Evolutionary conservation across 2,888 invertebrate species (phyloP).

Genomic region (Scaptomyza cyrtandrae): DNA sequence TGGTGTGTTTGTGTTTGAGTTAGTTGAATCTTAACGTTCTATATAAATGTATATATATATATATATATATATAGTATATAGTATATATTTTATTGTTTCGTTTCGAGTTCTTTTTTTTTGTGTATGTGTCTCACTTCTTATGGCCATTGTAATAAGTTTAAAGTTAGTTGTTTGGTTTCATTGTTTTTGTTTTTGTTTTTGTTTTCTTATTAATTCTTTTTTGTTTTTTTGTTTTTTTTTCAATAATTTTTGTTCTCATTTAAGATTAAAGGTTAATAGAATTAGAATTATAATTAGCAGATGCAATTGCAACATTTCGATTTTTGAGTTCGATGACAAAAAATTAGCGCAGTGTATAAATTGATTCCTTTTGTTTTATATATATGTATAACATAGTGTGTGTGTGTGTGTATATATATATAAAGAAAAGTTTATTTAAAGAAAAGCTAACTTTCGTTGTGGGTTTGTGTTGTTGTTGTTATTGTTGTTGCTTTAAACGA

Average conservation of each 20-base stretch:
- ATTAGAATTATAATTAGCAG: slow-evolving; percentile 26
- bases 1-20: slow-evolving; percentile 45
- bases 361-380: slow-evolving; percentile 14
- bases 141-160: slow-evolving; percentile 67
- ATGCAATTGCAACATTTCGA: slow-evolving; percentile 41
- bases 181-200: slow-evolving; percentile 28
- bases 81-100: slow-evolving; percentile 63
- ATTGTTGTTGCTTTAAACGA: slow-evolving; percentile 75
- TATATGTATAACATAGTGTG: slow-evolving; percentile 18
- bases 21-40: slow-evolving; percentile 59
- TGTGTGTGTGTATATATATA: slow-evolving; percentile 4
- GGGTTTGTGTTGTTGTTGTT: slow-evolving; percentile 29
- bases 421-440: slow-evolving; percentile 40
- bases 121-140: slow-evolving; percentile 54
- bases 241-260: slow-evolving; percentile 14
- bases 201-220: slow-evolving; percentile 21
- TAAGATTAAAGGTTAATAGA: slow-evolving; percentile 27
- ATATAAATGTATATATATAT: slow-evolving; percentile 32
- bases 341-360: slow-evolving; percentile 32
- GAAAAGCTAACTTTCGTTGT: slow-evolving; percentile 62
- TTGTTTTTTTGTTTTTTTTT: slow-evolving; percentile 27
- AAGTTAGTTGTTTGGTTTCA: slow-evolving; percentile 46
- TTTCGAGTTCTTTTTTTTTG: slow-evolving; percentile 56
- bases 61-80: slow-evolving; percentile 13
- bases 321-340: slow-evolving; percentile 22